Conservation (phyloP, 1,140 invertebrate species). For the Dufourea novaeangliae region DNA sequence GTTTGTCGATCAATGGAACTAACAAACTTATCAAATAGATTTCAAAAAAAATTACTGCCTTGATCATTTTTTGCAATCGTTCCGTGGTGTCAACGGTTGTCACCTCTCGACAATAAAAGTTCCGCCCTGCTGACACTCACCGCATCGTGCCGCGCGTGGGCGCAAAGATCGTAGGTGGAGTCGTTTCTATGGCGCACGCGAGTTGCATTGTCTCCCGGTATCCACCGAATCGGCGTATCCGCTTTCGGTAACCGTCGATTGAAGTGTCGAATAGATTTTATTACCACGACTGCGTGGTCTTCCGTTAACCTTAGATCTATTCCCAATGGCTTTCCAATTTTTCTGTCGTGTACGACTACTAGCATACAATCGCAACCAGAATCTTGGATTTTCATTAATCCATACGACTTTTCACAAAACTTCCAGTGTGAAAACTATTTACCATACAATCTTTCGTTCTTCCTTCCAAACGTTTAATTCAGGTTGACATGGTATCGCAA, state of each 20-base stretch:
- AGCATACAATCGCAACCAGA: too few species aligned
- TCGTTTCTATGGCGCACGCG: conserved; percentile 55
- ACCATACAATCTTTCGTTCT: too few species aligned
- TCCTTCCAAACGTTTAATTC: too few species aligned
- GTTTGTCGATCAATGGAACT: too few species aligned
- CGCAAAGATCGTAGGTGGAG: conserved; percentile 61
- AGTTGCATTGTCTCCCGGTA: conserved; percentile 60
- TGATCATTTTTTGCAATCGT: neutral
- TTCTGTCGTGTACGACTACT: too few species aligned
- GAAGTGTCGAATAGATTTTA: conserved; percentile 1
- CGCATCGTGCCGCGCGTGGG: conserved; percentile 48
- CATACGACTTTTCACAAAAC: too few species aligned
- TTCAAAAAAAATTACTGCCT: too few species aligned
- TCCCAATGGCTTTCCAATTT: too few species aligned
- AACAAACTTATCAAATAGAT: too few species aligned
- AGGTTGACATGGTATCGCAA: too few species aligned
- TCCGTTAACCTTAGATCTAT: neutral
- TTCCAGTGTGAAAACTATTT: too few species aligned
- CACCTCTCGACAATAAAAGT: conserved; percentile 48
- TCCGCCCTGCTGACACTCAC: conserved; percentile 26
- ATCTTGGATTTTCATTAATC: too few species aligned
- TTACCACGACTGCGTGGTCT: neutral
- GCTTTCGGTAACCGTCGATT: conserved; percentile 53
- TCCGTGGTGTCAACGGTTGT: conserved; percentile 9
- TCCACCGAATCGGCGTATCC: conserved; percentile 46